Evolutionary conservation across 2,797 vertebrate genomes (phyloP), one percentile per base, ranked within the genome.

Genomic region (Propithecus perrieri): DNA sequence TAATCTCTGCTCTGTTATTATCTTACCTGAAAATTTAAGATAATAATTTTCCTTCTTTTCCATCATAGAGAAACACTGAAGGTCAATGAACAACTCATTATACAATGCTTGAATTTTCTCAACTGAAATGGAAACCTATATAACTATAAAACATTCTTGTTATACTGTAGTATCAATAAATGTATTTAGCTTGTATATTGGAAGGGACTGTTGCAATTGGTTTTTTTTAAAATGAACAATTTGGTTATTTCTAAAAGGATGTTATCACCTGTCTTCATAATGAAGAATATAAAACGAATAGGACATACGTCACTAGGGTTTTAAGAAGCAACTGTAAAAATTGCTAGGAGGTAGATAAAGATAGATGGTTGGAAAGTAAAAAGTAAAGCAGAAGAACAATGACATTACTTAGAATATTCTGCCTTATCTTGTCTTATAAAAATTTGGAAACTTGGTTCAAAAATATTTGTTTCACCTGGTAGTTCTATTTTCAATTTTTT

Each of bases 281-380:
- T 41, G 11, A 72, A 87, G 65, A 94, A 85, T 88, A 80, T 80
- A 84, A 96, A 95, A 84, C 55, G 61, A 87, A 94, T 61, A 65
- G 24, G 46, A 57, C 13, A 72, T 72, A 5, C 17, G 13, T 81
- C 85, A 24, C 41, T 84, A 69, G 33, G 13, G 35, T 84, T 96
- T 81, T 85, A 83, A 85, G 75, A 80, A 63, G 20, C 38, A 59
- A 6, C 46, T 89, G 46, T 75, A 41, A 75, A 93, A 89, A 84
- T 5, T 75, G 78, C 76, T 48, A 84, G 74, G 35, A 75, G n/a
- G 15, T 86, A 46, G 75, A 79, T 72, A 48, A 94, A 96, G 57
- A 89, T n/a, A 38, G 61, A 86, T 79, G 33, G 4, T 67, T 83
- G 26, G 43, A 85, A 86, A 46, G 41, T 48, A 20, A 90, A 87